Percentiles rank a stretch among this genome's conserved stretches.
These are phyloP conservation scores for Xiphorhynchus erythropygius DNA, from an alignment of 2,797 vertebrate genomes.

Conservation along the genomic window DNA sequence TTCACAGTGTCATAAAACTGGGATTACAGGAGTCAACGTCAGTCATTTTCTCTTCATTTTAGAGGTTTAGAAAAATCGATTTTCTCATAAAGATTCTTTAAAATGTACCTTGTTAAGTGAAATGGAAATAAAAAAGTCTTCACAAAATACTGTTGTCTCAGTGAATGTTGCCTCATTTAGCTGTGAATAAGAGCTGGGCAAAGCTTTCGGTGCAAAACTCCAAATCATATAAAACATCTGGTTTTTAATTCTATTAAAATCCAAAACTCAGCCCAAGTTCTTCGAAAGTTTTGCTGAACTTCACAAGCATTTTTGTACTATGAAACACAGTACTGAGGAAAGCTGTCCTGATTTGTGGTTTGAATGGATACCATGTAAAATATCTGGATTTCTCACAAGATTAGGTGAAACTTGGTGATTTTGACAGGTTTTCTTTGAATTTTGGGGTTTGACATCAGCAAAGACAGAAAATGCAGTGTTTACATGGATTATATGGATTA, in stretches of 20 bases:
- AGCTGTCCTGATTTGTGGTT: constrained; percentile 22
- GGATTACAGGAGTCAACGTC: background rate
- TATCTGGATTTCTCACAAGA: background rate
- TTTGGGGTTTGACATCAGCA: background rate
- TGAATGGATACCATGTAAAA: background rate
- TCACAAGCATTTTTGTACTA: constrained; percentile 32
- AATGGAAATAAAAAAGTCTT: background rate
- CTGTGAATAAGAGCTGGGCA: background rate
- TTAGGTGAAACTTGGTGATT: constrained; percentile 19
- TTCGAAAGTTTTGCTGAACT: constrained; percentile 45
- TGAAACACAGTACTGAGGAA: background rate
- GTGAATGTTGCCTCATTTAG: background rate
- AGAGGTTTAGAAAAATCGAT: background rate
- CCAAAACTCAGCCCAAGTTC: constrained; percentile 18
- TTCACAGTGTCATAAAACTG: background rate
- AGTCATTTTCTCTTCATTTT: background rate
- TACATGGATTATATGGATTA: background rate
- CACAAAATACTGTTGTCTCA: background rate
- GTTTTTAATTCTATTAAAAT: constrained; percentile 24
- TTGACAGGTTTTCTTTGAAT: background rate
- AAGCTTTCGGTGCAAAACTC: background rate
- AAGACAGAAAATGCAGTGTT: background rate
- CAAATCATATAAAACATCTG: constrained; percentile 27
- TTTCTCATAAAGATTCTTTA: background rate
- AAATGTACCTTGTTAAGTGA: background rate